phyloP scores from a whole-genome alignment of 2,797 vertebrate species.

The Monodelphis domestica region DNA sequence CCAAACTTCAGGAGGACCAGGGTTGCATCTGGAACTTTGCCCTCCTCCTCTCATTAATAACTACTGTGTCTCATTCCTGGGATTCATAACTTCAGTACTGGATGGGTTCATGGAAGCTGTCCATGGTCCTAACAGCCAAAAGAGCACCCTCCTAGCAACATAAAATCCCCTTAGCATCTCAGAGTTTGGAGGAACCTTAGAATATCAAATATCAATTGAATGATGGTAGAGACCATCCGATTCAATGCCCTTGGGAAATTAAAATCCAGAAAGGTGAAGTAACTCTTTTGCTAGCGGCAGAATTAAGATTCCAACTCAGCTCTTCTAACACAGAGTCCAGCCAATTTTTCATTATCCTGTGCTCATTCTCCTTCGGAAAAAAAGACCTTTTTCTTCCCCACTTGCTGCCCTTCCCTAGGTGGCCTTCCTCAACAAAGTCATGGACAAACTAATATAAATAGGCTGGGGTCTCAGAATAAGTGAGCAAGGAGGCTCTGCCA shows the following conservation, averaged over 20 bases:
- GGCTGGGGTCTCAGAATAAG: not conserved
- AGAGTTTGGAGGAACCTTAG: not conserved
- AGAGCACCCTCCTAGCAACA: not conserved
- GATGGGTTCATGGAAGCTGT: not conserved
- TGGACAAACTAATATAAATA: not conserved
- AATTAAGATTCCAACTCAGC: not conserved
- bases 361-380: not conserved
- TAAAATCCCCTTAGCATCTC: not conserved
- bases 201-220: slow-evolving; percentile 1
- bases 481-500: not conserved
- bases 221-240: not conserved
- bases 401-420: not conserved
- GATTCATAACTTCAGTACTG: not conserved
- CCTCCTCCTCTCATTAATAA: not conserved
- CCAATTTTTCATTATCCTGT: not conserved
- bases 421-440: not conserved
- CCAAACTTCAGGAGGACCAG: not conserved
- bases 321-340: not conserved
- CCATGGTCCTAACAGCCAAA: not conserved
- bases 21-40: not conserved
- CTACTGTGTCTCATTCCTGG: too few relatives aligned
- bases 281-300: not conserved
- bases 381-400: not conserved
- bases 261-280: not conserved
- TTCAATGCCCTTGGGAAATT: not conserved